Evolutionary conservation across 2,888 invertebrate species (phyloP).

Genomic region (Steinernema carpocapsae): DNA sequence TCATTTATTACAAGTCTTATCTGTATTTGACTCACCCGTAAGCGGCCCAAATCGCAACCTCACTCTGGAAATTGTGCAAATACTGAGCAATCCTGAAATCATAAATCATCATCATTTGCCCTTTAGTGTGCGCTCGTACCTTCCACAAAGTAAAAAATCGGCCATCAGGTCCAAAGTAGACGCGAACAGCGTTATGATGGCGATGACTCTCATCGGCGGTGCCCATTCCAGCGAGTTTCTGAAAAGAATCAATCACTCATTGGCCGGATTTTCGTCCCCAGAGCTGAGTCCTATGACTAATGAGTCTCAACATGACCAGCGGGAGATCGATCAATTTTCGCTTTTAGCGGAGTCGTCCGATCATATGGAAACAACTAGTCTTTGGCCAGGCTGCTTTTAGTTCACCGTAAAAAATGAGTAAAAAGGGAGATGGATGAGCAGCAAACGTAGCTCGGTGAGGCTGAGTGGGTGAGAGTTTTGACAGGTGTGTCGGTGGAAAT

Average conservation of each 20-base stretch:
- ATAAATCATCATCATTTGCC: background rate
- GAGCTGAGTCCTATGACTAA: background rate
- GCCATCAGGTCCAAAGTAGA: conserved; percentile 68
- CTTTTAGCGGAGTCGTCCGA: background rate
- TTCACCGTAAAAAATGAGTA: background rate
- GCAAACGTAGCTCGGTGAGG: too few species aligned
- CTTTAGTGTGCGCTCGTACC: conserved; percentile 42
- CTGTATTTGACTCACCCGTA: conserved; percentile 40
- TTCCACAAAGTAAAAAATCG: conserved; percentile 66
- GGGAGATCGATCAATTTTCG: conserved; percentile 2
- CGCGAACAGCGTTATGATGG: conserved; percentile 66
- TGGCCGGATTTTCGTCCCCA: too few species aligned
- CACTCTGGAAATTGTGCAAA: conserved; percentile 61
- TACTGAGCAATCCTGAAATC: conserved; percentile 60
- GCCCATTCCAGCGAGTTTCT: conserved; percentile 68
- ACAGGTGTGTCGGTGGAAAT: too few species aligned
- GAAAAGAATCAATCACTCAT: conserved; percentile 37
- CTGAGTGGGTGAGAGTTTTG: too few species aligned
- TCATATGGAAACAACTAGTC: conserved; percentile 15
- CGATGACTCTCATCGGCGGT: conserved; percentile 66
- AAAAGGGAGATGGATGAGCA: background rate
- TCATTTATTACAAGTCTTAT: too few species aligned
- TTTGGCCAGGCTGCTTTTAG: conserved; percentile 17
- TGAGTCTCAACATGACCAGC: background rate
- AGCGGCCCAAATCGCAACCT: conserved; percentile 53